Evolutionary conservation across 2,888 invertebrate genomes (phyloP).

Genomic region (Mimumesa dahlbomi): DNA sequence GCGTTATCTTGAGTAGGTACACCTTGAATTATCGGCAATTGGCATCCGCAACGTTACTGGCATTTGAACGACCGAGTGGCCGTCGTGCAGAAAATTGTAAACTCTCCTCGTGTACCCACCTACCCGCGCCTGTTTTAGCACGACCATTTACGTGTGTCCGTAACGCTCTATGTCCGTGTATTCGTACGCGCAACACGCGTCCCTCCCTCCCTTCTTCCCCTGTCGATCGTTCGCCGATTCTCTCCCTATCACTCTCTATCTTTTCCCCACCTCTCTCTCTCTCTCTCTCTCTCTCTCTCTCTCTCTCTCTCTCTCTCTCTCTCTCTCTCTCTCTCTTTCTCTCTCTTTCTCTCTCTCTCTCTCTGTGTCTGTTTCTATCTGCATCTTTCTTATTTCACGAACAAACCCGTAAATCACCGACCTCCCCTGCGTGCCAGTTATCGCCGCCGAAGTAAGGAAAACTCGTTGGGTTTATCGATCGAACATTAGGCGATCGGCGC

Average conservation of each 20-base stretch:
- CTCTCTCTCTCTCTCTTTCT: too few species aligned
- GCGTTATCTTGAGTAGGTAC: constrained; percentile 67
- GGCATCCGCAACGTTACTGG: constrained; percentile 72
- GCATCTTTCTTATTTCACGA: too few species aligned
- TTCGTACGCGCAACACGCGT: constrained; percentile 53
- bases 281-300: background rate
- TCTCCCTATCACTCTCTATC: background rate
- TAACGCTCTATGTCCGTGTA: too few species aligned
- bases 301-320: background rate
- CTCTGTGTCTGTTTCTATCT: too few species aligned
- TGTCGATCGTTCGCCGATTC: too few species aligned
- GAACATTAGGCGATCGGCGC: constrained; percentile 72
- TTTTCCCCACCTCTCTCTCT: background rate
- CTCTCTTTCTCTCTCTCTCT: too few species aligned
- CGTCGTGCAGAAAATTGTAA: constrained; percentile 66
- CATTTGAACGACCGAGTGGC: constrained; percentile 58
- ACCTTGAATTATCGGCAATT: constrained; percentile 75
- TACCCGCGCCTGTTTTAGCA: constrained; percentile 52
- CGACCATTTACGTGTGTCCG: constrained; percentile 33
- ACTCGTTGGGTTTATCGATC: constrained; percentile 67
- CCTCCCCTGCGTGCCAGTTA: constrained; percentile 7
- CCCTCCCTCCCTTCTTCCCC: constrained; percentile 1
- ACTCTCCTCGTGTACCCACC: constrained; percentile 50
- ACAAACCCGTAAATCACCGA: constrained; percentile 45
- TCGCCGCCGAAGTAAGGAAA: constrained; percentile 48